Conservation (phyloP, 2,113 vertebrate species). For the Hippocampus barbouri region DNA sequence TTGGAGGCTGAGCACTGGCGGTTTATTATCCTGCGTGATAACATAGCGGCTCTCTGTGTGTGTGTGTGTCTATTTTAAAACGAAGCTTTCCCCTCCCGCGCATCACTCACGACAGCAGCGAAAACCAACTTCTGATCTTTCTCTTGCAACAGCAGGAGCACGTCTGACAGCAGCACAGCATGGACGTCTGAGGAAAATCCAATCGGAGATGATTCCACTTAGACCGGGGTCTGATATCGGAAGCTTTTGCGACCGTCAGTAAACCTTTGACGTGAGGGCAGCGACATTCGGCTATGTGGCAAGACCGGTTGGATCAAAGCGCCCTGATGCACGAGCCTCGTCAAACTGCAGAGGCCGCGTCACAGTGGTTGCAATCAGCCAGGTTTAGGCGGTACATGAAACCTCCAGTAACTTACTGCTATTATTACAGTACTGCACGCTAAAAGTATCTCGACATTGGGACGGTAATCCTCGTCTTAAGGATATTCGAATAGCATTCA, state of each 20-base stretch:
- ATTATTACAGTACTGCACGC: too few species aligned
- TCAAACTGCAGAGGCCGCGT: background rate
- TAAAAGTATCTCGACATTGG: too few species aligned
- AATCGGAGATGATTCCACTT: background rate
- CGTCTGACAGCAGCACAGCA: constrained; percentile 84
- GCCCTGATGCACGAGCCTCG: background rate
- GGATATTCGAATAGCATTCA: too few species aligned
- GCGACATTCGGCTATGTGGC: background rate
- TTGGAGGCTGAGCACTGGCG: constrained; percentile 82
- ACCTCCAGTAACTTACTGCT: too few species aligned
- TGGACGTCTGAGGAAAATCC: constrained; percentile 75
- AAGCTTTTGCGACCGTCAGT: background rate
- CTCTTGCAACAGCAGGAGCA: constrained; percentile 88
- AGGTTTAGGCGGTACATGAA: too few species aligned
- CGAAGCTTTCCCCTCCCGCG: background rate
- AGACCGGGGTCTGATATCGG: background rate
- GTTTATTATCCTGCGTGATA: constrained; percentile 81
- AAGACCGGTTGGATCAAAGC: background rate
- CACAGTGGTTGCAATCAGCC: too few species aligned
- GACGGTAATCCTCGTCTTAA: too few species aligned
- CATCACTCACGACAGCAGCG: constrained; percentile 80
- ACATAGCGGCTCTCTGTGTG: background rate
- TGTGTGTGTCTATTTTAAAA: background rate
- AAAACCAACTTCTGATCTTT: constrained; percentile 91
- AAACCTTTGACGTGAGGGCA: background rate